Conservation (phyloP, 2,888 invertebrate species). For the Piscicola geometra region DNA sequence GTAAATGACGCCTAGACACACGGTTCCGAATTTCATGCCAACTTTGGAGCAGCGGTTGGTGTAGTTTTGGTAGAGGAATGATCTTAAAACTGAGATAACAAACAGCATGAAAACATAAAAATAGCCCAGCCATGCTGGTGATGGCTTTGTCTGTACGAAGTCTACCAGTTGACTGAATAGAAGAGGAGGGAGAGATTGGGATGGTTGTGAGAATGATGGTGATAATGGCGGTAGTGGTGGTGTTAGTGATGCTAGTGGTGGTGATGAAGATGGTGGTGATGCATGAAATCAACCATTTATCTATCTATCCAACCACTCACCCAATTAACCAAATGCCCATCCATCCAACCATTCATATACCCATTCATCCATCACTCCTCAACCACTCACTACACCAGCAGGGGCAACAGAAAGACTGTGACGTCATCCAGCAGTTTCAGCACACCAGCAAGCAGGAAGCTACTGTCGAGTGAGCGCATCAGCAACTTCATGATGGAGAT, state of each 20-base stretch:
- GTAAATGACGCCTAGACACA: constrained; percentile 82
- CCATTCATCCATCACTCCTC: background rate
- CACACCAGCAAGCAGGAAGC: constrained; percentile 44
- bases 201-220: background rate
- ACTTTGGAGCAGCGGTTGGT: constrained; percentile 75
- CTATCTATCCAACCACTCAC: background rate
- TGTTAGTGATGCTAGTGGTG: background rate
- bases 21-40: constrained; percentile 82
- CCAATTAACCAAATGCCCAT: background rate
- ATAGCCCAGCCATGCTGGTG: constrained; percentile 75
- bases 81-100: constrained; percentile 71
- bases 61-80: constrained; percentile 79
- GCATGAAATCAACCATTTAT: too few species aligned
- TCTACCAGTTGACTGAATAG: constrained; percentile 48
- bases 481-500: constrained; percentile 45
- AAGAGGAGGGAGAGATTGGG: too few species aligned
- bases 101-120: constrained; percentile 73
- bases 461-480: constrained; percentile 46
- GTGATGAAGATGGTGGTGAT: too few species aligned
- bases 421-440: constrained; percentile 44
- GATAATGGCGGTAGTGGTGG: background rate
- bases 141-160: constrained; percentile 48
- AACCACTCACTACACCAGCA: constrained; percentile 41
- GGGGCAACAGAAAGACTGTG: constrained; percentile 43
- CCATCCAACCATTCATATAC: background rate